Conservation (phyloP, 2,888 invertebrate species). For the Tipula lateralis region DNA sequence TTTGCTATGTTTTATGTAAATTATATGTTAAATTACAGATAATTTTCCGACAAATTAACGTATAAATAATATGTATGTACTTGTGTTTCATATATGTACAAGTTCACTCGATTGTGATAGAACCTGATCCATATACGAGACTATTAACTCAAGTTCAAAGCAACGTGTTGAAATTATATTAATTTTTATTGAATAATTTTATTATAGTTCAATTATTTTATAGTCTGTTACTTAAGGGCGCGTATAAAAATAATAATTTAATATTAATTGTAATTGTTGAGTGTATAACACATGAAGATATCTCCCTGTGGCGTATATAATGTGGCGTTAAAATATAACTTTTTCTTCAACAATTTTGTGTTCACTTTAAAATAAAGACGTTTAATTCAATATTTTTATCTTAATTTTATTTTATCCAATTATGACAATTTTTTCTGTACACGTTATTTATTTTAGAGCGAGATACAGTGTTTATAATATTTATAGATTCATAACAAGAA, state of each 20-base stretch:
- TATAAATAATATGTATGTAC: background rate
- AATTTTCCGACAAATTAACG: background rate
- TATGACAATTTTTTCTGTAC: background rate
- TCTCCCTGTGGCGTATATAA: background rate
- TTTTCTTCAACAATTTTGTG: background rate
- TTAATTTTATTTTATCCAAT: background rate
- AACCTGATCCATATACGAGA: background rate
- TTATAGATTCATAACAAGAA: background rate
- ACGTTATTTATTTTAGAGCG: background rate
- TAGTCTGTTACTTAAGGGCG: conserved; percentile 24
- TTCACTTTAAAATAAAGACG: background rate
- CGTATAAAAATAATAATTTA: background rate
- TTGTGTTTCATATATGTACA: background rate
- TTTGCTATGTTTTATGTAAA: conserved; percentile 1
- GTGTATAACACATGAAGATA: background rate
- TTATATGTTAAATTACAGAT: background rate
- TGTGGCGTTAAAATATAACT: background rate
- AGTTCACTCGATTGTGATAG: background rate
- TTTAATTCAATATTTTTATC: conserved; percentile 3
- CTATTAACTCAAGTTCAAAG: background rate
- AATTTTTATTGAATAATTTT: background rate
- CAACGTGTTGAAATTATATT: background rate
- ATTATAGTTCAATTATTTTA: background rate
- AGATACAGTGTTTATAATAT: background rate
- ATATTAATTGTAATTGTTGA: background rate